Conservation (phyloP, 2,888 invertebrate genomes). For the Elegia similella region DNA sequence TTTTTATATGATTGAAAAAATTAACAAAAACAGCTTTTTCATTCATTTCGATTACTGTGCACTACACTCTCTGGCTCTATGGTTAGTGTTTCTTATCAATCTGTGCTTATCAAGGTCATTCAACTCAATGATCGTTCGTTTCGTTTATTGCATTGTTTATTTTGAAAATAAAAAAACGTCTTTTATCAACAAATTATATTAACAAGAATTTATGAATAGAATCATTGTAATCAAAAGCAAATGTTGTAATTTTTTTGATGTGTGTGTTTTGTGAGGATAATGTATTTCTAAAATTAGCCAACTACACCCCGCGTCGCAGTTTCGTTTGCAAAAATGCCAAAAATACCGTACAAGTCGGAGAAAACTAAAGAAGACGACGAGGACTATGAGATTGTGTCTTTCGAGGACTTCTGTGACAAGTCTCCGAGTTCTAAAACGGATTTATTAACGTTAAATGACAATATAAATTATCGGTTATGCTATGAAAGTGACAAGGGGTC, state of each 20-base stretch:
- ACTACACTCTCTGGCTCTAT: too few species aligned
- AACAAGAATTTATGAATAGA: neutral
- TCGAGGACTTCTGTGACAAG: slow-evolving; percentile 83
- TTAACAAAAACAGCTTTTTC: too few species aligned
- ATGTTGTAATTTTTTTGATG: neutral
- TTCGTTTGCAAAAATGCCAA: slow-evolving; percentile 57
- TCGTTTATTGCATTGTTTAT: slow-evolving; percentile 14
- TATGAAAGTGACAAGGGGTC: slow-evolving; percentile 63
- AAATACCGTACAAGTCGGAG: slow-evolving; percentile 71
- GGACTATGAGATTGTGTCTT: slow-evolving; percentile 80
- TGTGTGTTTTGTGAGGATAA: neutral
- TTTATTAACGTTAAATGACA: slow-evolving; percentile 77
- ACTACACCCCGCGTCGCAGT: neutral
- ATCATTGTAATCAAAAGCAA: neutral
- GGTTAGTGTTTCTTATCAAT: too few species aligned
- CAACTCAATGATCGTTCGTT: slow-evolving; percentile 15
- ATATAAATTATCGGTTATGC: slow-evolving; percentile 75
- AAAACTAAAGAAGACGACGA: slow-evolving; percentile 63
- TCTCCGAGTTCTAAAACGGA: slow-evolving; percentile 76
- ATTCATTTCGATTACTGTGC: neutral
- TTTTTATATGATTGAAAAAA: too few species aligned
- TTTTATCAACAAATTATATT: neutral
- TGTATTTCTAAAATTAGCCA: slow-evolving; percentile 12
- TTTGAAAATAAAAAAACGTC: neutral
- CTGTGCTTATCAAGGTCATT: slow-evolving; percentile 10